phyloP scores from a whole-genome alignment of 2,888 invertebrate species.

The Phyllotreta cruciferae region DNA sequence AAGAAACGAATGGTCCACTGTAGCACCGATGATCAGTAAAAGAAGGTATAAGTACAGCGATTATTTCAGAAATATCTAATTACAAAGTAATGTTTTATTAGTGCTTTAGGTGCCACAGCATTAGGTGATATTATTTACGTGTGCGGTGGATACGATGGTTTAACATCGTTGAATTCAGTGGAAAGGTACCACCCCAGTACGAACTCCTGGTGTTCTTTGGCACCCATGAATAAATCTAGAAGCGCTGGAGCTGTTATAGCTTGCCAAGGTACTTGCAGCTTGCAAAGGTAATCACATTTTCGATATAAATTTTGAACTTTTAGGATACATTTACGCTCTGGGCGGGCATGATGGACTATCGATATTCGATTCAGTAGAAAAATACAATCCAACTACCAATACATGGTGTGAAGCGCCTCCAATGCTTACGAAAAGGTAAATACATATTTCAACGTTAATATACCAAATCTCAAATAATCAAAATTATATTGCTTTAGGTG shows the following conservation, averaged over 20 bases:
- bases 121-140: slow-evolving; percentile 82
- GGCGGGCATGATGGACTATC: slow-evolving; percentile 90
- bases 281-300: background rate
- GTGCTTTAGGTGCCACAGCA: slow-evolving; percentile 82
- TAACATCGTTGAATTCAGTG: slow-evolving; percentile 81
- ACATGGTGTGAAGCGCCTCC: slow-evolving; percentile 77
- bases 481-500: slow-evolving; percentile 63
- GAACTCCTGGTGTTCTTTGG: slow-evolving; percentile 76
- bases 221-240: slow-evolving; percentile 72
- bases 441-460: background rate
- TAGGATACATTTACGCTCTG: slow-evolving; percentile 79
- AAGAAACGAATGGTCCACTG: slow-evolving; percentile 76
- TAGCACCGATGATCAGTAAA: slow-evolving; percentile 81
- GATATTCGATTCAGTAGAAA: slow-evolving; percentile 86
- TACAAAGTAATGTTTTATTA: slow-evolving; percentile 50
- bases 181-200: slow-evolving; percentile 80
- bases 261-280: slow-evolving; percentile 53
- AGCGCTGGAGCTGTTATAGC: slow-evolving; percentile 60
- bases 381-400: slow-evolving; percentile 77
- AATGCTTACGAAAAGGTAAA: slow-evolving; percentile 75
- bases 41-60: slow-evolving; percentile 65
- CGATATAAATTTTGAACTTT: slow-evolving; percentile 37
- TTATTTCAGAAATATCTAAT: background rate
- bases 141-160: slow-evolving; percentile 86
- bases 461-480: background rate